A percentile compares a stretch with the other conserved stretches of the same genome.
Evolutionary conservation across 2,888 invertebrate genomes (phyloP).

Genomic region (Rosalia funebris): DNA sequence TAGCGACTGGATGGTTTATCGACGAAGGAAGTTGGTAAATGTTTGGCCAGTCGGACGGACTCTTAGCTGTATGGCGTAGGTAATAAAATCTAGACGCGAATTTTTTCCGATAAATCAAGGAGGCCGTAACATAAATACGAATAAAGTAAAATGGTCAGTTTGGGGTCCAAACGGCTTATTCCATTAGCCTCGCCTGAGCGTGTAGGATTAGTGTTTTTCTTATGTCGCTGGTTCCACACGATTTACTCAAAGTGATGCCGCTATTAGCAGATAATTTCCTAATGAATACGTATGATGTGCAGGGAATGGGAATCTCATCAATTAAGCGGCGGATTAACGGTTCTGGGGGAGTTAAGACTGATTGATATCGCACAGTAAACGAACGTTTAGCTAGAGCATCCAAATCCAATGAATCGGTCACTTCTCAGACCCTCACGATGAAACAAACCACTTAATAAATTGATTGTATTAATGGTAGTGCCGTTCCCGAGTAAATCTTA

Average conservation of each 20-base stretch:
- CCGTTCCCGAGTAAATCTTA: slow-evolving; percentile 3
- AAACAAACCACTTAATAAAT: slow-evolving; percentile 55
- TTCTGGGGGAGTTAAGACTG: slow-evolving; percentile 55
- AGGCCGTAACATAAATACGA: slow-evolving; percentile 44
- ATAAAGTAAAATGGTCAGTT: slow-evolving; percentile 44
- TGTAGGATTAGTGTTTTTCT: slow-evolving; percentile 42
- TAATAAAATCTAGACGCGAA: slow-evolving; percentile 36
- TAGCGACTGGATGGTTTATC: no score
- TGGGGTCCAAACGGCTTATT: slow-evolving; percentile 38
- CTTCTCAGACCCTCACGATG: slow-evolving; percentile 41
- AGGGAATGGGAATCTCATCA: slow-evolving; percentile 57
- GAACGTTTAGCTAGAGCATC: slow-evolving; percentile 36
- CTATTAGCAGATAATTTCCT: slow-evolving; percentile 60
- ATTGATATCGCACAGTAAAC: slow-evolving; percentile 51
- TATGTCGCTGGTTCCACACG: slow-evolving; percentile 49
- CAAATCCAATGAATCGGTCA: slow-evolving; percentile 48
- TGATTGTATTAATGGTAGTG: slow-evolving; percentile 40
- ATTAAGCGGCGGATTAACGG: slow-evolving; percentile 58
- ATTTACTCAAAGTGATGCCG: slow-evolving; percentile 55
- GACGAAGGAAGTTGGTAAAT: no score
- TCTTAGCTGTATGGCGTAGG: no score
- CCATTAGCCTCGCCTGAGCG: slow-evolving; percentile 38
- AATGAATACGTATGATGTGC: slow-evolving; percentile 60
- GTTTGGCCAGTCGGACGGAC: no score
- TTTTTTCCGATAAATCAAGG: slow-evolving; percentile 44